These are phyloP conservation scores for Tiliacea citrago DNA, from an alignment of 2,888 invertebrate genomes.

Conservation along the genomic window DNA sequence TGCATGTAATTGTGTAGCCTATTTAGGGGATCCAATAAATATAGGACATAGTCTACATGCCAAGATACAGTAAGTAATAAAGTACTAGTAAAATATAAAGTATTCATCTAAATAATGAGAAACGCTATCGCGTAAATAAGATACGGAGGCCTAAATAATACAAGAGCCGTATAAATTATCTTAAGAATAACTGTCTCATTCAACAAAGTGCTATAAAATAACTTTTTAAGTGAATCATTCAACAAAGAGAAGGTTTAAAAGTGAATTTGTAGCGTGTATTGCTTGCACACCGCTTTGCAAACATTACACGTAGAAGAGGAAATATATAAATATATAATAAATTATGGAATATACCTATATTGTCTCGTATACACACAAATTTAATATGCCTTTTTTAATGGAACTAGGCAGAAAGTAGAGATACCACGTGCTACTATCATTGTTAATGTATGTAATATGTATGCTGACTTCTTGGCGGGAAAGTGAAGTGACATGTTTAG, in stretches of 20 bases:
- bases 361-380: no score
- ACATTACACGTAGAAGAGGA: neutral
- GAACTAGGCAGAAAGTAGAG: no score
- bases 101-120: conserved; percentile 6
- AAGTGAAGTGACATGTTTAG: no score
- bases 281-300: neutral
- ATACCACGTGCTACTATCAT: no score
- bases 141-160: conserved; percentile 39
- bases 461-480: no score
- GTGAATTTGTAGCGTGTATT: neutral
- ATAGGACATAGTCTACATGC: neutral
- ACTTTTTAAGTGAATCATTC: conserved; percentile 24
- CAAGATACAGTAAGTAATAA: conserved; percentile 19
- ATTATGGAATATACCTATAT: no score
- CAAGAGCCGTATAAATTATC: conserved; percentile 21
- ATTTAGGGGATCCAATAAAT: no score
- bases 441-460: no score
- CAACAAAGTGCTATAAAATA: conserved; percentile 18
- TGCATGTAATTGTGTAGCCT: no score
- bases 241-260: neutral
- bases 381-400: no score
- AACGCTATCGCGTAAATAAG: conserved; percentile 25
- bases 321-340: no score
- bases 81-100: neutral
- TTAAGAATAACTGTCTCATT: conserved; percentile 19